phyloP scores from a whole-genome alignment of 1,140 invertebrate species.

The Aradophagus sp. region DNA sequence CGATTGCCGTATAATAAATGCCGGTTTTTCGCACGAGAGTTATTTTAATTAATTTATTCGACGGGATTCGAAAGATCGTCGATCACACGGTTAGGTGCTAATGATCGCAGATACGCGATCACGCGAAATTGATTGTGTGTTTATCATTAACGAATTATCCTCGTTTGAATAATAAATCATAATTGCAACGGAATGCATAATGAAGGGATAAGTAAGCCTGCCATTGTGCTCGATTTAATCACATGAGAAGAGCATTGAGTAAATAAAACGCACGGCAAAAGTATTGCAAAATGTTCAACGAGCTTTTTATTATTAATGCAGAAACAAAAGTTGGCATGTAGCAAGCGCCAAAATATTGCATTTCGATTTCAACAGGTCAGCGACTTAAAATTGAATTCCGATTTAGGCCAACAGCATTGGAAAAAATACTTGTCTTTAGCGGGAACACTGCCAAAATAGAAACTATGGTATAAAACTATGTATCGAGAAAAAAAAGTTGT shows the following conservation, averaged over 20 bases:
- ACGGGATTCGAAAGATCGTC: conserved; percentile 10
- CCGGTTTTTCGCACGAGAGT: conserved; percentile 1
- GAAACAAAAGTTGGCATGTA: too few species aligned
- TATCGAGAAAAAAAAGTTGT: conserved; percentile 33
- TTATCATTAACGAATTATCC: conserved; percentile 17
- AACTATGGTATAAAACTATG: conserved; percentile 41
- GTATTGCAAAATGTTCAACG: too few species aligned
- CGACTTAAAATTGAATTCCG: too few species aligned
- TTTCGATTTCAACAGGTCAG: too few species aligned
- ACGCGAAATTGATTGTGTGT: conserved; percentile 28
- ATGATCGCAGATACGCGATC: conserved; percentile 40
- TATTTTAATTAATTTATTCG: conserved; percentile 27
- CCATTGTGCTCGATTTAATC: too few species aligned
- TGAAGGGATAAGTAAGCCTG: too few species aligned
- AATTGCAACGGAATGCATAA: too few species aligned
- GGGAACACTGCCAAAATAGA: conserved; percentile 41
- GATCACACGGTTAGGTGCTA: conserved; percentile 33
- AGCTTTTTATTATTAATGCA: too few species aligned
- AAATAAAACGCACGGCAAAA: too few species aligned
- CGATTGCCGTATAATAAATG: conserved; percentile 12
- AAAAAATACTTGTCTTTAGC: conserved; percentile 27
- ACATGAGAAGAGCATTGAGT: too few species aligned
- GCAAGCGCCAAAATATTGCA: too few species aligned
- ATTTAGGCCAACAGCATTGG: conserved; percentile 34
- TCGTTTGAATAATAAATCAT: conserved; percentile 35